phyloP scores from a whole-genome alignment of 2,888 invertebrate species.

The Clitarchus hookeri region DNA sequence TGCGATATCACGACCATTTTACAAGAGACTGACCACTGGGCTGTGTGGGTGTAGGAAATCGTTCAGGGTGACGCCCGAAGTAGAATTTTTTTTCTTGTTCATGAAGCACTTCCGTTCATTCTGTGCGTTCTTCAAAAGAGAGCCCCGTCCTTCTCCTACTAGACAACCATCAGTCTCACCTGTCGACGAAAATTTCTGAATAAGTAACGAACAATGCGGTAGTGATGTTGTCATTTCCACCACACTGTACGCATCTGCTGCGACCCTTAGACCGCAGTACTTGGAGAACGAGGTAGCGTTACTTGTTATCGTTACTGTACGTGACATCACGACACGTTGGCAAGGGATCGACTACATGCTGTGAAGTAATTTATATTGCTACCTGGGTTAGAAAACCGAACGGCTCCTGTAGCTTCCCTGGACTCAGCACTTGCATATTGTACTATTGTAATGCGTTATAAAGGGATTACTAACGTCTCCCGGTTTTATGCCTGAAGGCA shows the following conservation, averaged over 20 bases:
- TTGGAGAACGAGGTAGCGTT: no score
- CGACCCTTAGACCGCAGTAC: neutral
- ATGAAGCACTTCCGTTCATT: conserved; percentile 17
- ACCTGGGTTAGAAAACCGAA: no score
- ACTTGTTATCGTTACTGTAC: no score
- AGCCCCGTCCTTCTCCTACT: neutral
- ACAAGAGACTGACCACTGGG: neutral
- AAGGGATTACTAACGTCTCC: no score
- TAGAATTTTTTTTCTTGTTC: no score
- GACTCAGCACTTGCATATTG: no score
- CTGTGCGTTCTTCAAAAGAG: conserved; percentile 18
- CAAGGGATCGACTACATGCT: no score
- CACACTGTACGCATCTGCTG: neutral
- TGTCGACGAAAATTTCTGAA: neutral
- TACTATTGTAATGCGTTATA: no score
- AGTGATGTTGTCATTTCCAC: conserved; percentile 17
- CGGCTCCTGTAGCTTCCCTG: no score
- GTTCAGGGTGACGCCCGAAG: neutral
- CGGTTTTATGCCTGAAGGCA: no score
- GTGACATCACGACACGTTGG: no score
- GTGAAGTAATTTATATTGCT: no score
- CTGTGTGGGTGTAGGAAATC: conserved; percentile 2
- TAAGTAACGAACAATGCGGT: neutral
- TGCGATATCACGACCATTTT: conserved; percentile 1
- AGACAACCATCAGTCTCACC: conserved; percentile 16